Conservation (phyloP, 2,888 invertebrate species). For the Euspilapteryx auroguttella region DNA sequence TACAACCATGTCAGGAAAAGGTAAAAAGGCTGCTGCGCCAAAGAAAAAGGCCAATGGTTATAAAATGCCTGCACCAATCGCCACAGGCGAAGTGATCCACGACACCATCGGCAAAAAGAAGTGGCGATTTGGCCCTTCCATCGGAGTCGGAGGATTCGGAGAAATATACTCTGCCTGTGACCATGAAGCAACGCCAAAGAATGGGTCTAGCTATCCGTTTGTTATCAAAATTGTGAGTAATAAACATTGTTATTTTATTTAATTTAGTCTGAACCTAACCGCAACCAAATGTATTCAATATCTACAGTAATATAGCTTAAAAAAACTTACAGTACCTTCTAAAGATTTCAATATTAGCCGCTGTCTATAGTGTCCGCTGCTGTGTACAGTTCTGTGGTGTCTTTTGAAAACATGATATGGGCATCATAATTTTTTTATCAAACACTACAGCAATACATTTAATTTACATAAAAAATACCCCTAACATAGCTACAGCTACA, state of each 20-base stretch:
- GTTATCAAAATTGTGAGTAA: constrained; percentile 80
- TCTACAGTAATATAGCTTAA: too few species aligned
- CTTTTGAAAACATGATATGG: too few species aligned
- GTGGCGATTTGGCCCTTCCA: constrained; percentile 86
- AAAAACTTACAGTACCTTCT: too few species aligned
- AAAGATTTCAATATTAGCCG: too few species aligned
- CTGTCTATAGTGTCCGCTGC: too few species aligned
- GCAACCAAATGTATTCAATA: not conserved
- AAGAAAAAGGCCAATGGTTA: constrained; percentile 42
- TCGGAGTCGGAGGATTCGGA: constrained; percentile 92
- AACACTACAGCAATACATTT: not conserved
- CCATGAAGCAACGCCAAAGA: constrained; percentile 50
- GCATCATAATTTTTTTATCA: too few species aligned
- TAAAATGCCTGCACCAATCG: constrained; percentile 71
- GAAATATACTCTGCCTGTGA: constrained; percentile 86
- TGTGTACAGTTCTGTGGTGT: too few species aligned
- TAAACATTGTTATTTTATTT: not conserved
- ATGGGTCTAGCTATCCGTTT: constrained; percentile 60
- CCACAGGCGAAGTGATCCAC: constrained; percentile 73
- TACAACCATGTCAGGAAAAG: constrained; percentile 28
- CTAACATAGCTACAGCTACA: too few species aligned
- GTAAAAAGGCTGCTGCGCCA: constrained; percentile 33
- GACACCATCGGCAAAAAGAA: constrained; percentile 73
- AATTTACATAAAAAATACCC: too few species aligned
- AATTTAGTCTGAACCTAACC: not conserved